phyloP scores from a whole-genome alignment of 2,797 vertebrate genomes.

The Lagodon rhomboides region DNA sequence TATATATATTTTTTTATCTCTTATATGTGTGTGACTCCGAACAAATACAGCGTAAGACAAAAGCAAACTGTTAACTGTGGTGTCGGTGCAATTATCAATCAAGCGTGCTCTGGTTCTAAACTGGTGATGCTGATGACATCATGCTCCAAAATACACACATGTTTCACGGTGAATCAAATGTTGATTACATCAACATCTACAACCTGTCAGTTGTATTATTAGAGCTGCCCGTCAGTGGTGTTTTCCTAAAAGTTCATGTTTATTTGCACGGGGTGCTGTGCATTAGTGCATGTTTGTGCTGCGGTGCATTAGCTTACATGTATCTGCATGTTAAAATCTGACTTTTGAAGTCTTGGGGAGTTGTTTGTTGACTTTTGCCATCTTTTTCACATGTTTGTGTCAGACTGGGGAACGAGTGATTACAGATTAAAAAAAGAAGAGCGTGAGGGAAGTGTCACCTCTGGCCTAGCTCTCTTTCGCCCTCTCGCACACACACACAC shows the following conservation, averaged over 20 bases:
- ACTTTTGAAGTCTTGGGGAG: slow-evolving; percentile 41
- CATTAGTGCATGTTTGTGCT: slow-evolving; percentile 62
- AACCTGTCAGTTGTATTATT: slow-evolving; percentile 61
- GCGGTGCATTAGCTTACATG: slow-evolving; percentile 56
- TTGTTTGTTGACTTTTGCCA: slow-evolving; percentile 67
- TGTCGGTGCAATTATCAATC: slow-evolving; percentile 7
- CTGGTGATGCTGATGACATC: slow-evolving; percentile 38
- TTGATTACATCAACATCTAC: slow-evolving; percentile 64
- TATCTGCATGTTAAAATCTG: slow-evolving; percentile 49
- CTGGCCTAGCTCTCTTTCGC: slow-evolving; percentile 53
- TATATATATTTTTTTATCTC: neutral
- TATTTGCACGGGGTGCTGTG: slow-evolving; percentile 71
- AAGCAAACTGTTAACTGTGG: neutral
- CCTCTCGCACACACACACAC: slow-evolving; percentile 15
- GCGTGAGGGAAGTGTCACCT: slow-evolving; percentile 55
- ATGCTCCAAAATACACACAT: slow-evolving; percentile 36
- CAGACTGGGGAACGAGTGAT: slow-evolving; percentile 56
- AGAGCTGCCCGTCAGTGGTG: slow-evolving; percentile 62
- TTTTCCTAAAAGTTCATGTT: slow-evolving; percentile 71
- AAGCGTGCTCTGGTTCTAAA: neutral
- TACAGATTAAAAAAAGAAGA: slow-evolving; percentile 53
- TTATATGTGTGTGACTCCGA: neutral
- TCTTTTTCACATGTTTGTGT: slow-evolving; percentile 65
- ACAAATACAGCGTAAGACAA: slow-evolving; percentile 12
- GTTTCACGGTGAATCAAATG: slow-evolving; percentile 33